Conservation (phyloP, 2,113 vertebrate genomes). For the Cyanoliseus patagonus region DNA sequence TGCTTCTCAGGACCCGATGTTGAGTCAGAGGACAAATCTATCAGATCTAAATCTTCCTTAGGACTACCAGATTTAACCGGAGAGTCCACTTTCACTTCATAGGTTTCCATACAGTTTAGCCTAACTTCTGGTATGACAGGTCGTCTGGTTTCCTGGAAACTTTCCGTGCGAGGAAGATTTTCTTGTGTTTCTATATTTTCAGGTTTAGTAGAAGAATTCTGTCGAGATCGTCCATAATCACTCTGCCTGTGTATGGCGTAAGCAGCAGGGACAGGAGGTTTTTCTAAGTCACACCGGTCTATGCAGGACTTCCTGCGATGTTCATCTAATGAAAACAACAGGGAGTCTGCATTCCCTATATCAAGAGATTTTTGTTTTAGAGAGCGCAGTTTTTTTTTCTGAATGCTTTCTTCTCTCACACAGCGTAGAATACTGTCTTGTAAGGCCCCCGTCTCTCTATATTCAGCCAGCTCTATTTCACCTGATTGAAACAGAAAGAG, state of each 20-base stretch:
- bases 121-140: slow-evolving; percentile 95
- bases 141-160: slow-evolving; percentile 79
- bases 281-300: slow-evolving; percentile 90
- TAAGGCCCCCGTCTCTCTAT: slow-evolving; percentile 89
- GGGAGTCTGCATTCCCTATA: slow-evolving; percentile 96
- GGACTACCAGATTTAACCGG: slow-evolving; percentile 62
- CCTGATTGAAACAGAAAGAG: slow-evolving; percentile 83
- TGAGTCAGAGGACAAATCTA: slow-evolving; percentile 95
- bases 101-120: slow-evolving; percentile 94
- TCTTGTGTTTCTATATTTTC: slow-evolving; percentile 73
- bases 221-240: slow-evolving; percentile 79
- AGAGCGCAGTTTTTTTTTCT: slow-evolving; percentile 94
- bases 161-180: slow-evolving; percentile 70
- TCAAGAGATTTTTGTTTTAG: slow-evolving; percentile 99
- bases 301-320: slow-evolving; percentile 97
- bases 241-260: slow-evolving; percentile 64
- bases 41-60: slow-evolving; percentile 92
- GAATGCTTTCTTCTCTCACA: slow-evolving; percentile 92
- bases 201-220: slow-evolving; percentile 79
- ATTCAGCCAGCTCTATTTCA: slow-evolving; percentile 98
- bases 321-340: slow-evolving; percentile 93
- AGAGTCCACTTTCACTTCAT: slow-evolving; percentile 86
- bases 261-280: slow-evolving; percentile 74
- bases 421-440: slow-evolving; percentile 95
- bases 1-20: slow-evolving; percentile 92